Conservation (phyloP, 2,113 vertebrate genomes). For the Oryzias celebensis region DNA sequence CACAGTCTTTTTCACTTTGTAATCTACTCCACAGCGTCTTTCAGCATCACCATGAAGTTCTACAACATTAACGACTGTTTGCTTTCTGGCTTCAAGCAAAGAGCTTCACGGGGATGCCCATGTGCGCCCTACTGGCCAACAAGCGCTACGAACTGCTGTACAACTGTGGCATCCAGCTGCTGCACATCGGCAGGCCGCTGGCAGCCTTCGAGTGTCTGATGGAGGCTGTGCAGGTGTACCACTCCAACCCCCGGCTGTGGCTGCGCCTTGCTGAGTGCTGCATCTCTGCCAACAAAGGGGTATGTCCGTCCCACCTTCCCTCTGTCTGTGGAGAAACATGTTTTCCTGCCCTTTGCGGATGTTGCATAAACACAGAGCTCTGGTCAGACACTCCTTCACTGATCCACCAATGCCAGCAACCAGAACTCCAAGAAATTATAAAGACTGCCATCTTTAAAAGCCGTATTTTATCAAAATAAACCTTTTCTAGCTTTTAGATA, state of each 20-base stretch:
- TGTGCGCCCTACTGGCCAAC: constrained; percentile 93
- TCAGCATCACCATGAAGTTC: too few species aligned
- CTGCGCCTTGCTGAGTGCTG: constrained; percentile 95
- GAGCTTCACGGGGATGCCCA: constrained; percentile 92
- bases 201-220: constrained; percentile 97
- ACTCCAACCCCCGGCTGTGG: constrained; percentile 96
- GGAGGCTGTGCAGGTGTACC: constrained; percentile 97
- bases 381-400: too few species aligned
- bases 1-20: too few species aligned
- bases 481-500: too few species aligned
- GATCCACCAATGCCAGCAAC: too few species aligned
- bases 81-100: constrained; percentile 76
- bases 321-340: not conserved
- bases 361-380: too few species aligned
- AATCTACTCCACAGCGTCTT: too few species aligned
- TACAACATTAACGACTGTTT: not conserved
- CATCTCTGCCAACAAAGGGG: constrained; percentile 96
- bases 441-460: too few species aligned
- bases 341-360: not conserved
- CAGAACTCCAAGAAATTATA: too few species aligned
- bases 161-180: constrained; percentile 95
- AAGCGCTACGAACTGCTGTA: constrained; percentile 95
- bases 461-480: too few species aligned
- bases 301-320: constrained; percentile 40
- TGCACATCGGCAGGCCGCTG: constrained; percentile 91